A percentile compares a stretch with the other conserved stretches of the same genome.
These are phyloP conservation scores for Seriola quinqueradiata DNA, from an alignment of 2,113 vertebrate genomes.

Conservation along the genomic window DNA sequence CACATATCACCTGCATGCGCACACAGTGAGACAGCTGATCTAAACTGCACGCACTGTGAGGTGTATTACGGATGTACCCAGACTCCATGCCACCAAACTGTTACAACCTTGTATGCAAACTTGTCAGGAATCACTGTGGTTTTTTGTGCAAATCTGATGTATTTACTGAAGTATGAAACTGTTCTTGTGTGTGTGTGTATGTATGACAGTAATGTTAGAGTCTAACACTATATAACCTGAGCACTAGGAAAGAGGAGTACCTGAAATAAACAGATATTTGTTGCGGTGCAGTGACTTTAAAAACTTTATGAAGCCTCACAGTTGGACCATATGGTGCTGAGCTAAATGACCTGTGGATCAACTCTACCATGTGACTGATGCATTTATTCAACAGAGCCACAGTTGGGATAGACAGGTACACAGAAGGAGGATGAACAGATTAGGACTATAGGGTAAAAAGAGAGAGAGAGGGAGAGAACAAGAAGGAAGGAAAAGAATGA, in stretches of 20 bases:
- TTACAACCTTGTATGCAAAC: neutral
- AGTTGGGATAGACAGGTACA: conserved; percentile 27
- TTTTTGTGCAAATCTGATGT: neutral
- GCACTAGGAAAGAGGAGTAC: neutral
- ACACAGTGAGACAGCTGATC: conserved; percentile 17
- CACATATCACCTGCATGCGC: conserved; percentile 20
- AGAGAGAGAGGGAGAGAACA: conserved; percentile 13
- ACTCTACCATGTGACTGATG: conserved; percentile 61
- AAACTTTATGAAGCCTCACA: conserved; percentile 56
- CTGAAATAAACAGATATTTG: conserved; percentile 17
- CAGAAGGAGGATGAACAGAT: conserved; percentile 42
- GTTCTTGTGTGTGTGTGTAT: neutral
- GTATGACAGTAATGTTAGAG: neutral
- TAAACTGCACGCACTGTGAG: neutral
- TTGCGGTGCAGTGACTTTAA: conserved; percentile 31
- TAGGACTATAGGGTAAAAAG: conserved; percentile 24
- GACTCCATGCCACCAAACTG: neutral
- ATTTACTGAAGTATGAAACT: conserved; percentile 4
- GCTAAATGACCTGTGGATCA: conserved; percentile 67
- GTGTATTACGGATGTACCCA: neutral
- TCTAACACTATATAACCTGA: neutral
- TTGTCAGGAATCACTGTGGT: neutral
- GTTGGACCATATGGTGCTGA: conserved; percentile 58
- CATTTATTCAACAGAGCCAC: conserved; percentile 73
- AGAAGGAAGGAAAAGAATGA: neutral